Base-by-base conservation (phyloP, 2,113 vertebrate genomes). In the Oostethus manadensis region DNA sequence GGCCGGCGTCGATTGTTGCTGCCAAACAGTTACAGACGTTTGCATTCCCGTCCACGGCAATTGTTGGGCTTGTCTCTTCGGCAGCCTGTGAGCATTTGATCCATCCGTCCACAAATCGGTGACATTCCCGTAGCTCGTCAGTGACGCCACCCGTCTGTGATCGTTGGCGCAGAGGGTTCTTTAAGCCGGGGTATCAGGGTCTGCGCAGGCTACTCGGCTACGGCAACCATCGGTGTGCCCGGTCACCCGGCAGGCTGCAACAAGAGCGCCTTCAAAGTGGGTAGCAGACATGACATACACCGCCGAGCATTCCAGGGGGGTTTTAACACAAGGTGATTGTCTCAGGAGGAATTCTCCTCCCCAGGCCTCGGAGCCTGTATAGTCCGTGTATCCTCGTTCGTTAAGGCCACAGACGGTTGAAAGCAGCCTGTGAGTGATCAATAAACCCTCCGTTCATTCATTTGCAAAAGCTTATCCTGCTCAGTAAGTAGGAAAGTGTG, bases 41-140 rank as follows among this genome's bases (percentile, higher is more conserved):
- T 84, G 81, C 84, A 84, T 81, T 87, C 76, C 82, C 84, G 93
- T 91, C 93, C 90, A 90, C 90, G 81, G 77, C 58, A 70, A 84
- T 90, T 93, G 89, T 92, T 89, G 75, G 56, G 43, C 61, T 69
- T 66, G 55, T 49, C 55, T 73, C 47, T 63, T 46, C 47, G 53
- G 42, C 54, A 84, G 78, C 78, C 84, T 76, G 75, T 60, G 77
- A 85, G 73, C 87, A 91, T 82, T 88, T 83, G 91, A 89, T 84
- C 76, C 68, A 76, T 74, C 83, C 71, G 23, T 35, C 74, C 43
- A 80, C 56, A 73, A 75, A 85, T 89, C 86, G 66, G 54, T 71
- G 70, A 82, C 85, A 88, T 84, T 83, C 82, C 81, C 87, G 63
- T 63, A 70, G 78, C 68, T 83, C 65, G 83, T 84, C 78, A 84